Conservation (phyloP, 92 coral and sea anemone species). For the Nematostella vectensis region DNA sequence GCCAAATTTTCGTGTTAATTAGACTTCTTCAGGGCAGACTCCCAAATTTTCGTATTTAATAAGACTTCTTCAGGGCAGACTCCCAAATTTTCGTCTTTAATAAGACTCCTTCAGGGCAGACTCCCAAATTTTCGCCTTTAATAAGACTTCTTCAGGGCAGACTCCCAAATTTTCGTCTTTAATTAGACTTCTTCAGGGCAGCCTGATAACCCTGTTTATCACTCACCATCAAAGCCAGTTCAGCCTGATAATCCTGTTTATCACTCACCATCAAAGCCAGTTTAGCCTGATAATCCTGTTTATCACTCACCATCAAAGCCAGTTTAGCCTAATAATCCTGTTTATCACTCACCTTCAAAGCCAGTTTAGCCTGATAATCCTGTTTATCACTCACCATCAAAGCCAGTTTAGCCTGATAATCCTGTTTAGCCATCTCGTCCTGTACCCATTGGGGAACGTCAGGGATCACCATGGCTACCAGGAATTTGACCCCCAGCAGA, state of each 20-base stretch:
- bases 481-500: constrained; percentile 77
- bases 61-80: too few species aligned
- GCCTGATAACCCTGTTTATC: too few species aligned
- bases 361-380: constrained; percentile 68
- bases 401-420: constrained; percentile 64
- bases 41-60: too few species aligned
- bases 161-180: not conserved
- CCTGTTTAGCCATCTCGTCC: constrained; percentile 87
- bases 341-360: constrained; percentile 80
- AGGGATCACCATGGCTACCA: constrained; percentile 76
- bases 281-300: constrained; percentile 67
- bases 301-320: constrained; percentile 68
- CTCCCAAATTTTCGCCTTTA: too few species aligned
- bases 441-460: constrained; percentile 98
- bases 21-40: too few species aligned
- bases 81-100: too few species aligned
- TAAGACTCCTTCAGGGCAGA: too few species aligned
- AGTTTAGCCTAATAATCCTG: constrained; percentile 70
- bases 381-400: constrained; percentile 39
- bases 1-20: too few species aligned
- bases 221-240: constrained; percentile 70
- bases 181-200: too few species aligned
- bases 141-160: not conserved
- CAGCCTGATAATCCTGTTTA: not conserved
- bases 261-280: constrained; percentile 60